These are phyloP conservation scores for Tadarida brasiliensis DNA, from an alignment of 2,797 vertebrate genomes.

Conservation along the genomic window DNA sequence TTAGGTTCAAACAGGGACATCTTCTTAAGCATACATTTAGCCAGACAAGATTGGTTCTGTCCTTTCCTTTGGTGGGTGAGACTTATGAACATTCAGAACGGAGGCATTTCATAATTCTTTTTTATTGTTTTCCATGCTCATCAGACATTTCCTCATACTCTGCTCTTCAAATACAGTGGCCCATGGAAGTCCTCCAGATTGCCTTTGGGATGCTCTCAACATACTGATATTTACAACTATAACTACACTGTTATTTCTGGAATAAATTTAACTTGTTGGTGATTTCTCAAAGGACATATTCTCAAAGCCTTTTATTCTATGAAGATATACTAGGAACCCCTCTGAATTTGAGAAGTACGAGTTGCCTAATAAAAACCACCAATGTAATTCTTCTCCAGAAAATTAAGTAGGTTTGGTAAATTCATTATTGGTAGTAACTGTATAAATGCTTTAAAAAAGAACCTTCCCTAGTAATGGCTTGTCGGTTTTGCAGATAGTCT, in stretches of 20 bases:
- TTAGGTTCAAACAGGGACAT: background rate
- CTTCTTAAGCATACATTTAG: background rate
- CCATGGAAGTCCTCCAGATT: background rate
- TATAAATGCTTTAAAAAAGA: background rate
- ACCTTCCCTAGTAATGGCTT: background rate
- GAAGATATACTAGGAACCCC: background rate
- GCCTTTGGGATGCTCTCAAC: constrained; percentile 35
- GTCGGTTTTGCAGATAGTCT: background rate
- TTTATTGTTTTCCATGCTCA: constrained; percentile 27
- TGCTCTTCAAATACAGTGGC: background rate
- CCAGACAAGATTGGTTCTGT: background rate
- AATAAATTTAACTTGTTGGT: background rate
- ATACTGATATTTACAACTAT: background rate
- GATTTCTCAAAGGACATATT: background rate
- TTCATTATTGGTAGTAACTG: constrained; percentile 18
- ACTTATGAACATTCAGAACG: background rate
- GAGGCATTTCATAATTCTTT: constrained; percentile 45
- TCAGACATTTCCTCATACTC: constrained; percentile 39
- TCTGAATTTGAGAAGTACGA: background rate
- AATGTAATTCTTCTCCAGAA: constrained; percentile 40
- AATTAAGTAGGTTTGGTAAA: constrained; percentile 24
- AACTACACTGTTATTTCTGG: background rate
- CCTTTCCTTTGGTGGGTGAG: background rate
- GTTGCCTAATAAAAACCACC: background rate
- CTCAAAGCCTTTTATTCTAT: background rate